Evolutionary conservation across 2,888 invertebrate species (phyloP), one percentile per base, ranked within the genome.

Genomic region (Pasiphila rectangulata): DNA sequence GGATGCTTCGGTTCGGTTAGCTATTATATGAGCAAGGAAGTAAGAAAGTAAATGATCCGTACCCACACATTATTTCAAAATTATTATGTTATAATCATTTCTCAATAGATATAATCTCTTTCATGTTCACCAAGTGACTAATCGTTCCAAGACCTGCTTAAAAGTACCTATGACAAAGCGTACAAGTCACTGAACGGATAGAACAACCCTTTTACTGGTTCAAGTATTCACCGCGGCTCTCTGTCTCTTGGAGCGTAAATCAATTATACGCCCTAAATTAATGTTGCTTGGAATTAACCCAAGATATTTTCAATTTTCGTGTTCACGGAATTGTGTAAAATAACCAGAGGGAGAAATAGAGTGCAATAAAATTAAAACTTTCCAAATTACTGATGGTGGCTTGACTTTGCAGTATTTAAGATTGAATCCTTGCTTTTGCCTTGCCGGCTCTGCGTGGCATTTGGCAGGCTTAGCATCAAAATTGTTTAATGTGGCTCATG

Each of bases 241-340:
- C 32, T 32, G 32, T 32, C 17, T 32, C 17, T 17, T 32, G 17
- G 17, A 15, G 6, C 32, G 32, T 32, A 32, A 32, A 32, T 32
- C 32, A 32, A 32, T 32, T 17, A 17, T 19, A 32, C 32, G 1
- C 17, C 17, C 32, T 32, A 5, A 17, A 19, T 16, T 19, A 10
- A 32, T 32, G 32, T 32, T 32, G 32, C 32, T 17, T 17, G 9
- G 32, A 32, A 32, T 17, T 32, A n/a, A 9, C 17, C 17, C 32
- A n/a, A 32, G 32, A 32, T 32, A 32, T 32, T 32, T 21, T 32
- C 17, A 16, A 32, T 32, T 32, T 32, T 17, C 32, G 32, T 17
- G 15, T 19, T 32, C 32, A 17, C 32, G 9, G 17, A 16, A 32
- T 19, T 19, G 16, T 9, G 32, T 32, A 3, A 25, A 12, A 12